These are phyloP conservation scores for Halcyon malimbica DNA, from an alignment of 2,113 vertebrate species.

Conservation along the genomic window DNA sequence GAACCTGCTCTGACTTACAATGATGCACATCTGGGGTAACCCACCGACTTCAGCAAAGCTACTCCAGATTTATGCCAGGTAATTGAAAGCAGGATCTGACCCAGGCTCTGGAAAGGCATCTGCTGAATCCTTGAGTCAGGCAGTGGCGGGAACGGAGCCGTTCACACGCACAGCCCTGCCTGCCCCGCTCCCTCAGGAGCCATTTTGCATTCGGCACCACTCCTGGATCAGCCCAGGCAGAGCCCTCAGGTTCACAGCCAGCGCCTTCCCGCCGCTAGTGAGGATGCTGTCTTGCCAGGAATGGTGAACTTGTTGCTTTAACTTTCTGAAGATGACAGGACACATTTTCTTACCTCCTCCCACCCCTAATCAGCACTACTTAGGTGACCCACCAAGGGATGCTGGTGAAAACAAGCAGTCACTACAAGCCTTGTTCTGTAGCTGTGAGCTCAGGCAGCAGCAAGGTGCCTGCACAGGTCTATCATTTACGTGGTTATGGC, in stretches of 20 bases:
- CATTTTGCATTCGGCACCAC: not conserved
- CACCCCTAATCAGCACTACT: not conserved
- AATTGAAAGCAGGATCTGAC: not conserved
- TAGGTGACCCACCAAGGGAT: not conserved
- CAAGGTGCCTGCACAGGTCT: not conserved
- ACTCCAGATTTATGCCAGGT: not conserved
- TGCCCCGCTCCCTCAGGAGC: not conserved
- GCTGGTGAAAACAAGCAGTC: not conserved
- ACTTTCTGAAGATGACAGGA: not conserved
- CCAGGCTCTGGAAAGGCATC: not conserved
- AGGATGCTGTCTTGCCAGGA: not conserved
- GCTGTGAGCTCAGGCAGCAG: fast-evolving
- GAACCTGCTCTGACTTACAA: not conserved
- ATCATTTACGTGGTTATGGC: fast-evolving
- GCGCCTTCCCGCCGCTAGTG: not conserved
- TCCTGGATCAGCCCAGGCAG: not conserved
- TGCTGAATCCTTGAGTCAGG: not conserved
- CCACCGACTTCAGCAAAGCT: not conserved
- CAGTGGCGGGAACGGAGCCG: not conserved
- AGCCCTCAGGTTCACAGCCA: not conserved
- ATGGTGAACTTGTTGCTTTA: not conserved
- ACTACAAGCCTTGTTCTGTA: not conserved
- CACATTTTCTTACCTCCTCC: not conserved
- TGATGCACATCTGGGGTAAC: not conserved
- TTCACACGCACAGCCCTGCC: not conserved